A percentile compares a stretch with the other conserved stretches of the same genome.
Evolutionary conservation across 1,140 invertebrate genomes (phyloP).

Genomic region (Apis laboriosa): DNA sequence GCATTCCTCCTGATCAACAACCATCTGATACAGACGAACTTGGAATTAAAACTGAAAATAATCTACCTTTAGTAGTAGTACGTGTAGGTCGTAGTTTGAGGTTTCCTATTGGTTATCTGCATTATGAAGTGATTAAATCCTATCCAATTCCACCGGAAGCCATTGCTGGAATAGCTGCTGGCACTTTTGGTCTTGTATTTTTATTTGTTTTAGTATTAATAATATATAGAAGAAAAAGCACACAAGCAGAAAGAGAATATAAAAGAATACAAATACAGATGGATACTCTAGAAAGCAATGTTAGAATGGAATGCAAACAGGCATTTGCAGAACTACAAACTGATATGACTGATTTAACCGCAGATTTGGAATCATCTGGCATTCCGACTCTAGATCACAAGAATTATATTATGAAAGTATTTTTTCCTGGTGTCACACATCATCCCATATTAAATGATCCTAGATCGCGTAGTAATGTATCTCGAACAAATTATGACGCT

Average conservation of each 20-base stretch:
- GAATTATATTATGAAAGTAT: conserved; percentile 99
- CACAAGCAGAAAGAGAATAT: conserved; percentile 97
- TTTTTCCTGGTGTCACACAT: conserved; percentile 96
- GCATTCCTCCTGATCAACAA: conserved; percentile 92
- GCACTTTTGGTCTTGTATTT: conserved; percentile 90
- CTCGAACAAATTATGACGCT: conserved; percentile 93
- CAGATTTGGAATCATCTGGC: conserved; percentile 96
- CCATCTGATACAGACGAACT: conserved; percentile 94
- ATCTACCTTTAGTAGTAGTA: conserved; percentile 93
- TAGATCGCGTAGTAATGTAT: conserved; percentile 88
- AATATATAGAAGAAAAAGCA: conserved; percentile 94
- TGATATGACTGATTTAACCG: conserved; percentile 98
- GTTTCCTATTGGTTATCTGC: conserved; percentile 93
- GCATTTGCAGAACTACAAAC: conserved; percentile 99
- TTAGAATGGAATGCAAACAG: conserved; percentile 98
- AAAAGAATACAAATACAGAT: conserved; percentile 99
- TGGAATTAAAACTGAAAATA: conserved; percentile 87
- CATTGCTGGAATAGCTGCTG: conserved; percentile 91
- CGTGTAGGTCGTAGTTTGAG: conserved; percentile 92
- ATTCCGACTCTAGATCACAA: conserved; percentile 98
- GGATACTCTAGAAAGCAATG: conserved; percentile 99
- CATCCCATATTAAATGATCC: conserved; percentile 95
- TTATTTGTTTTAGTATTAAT: conserved; percentile 93
- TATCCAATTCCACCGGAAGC: conserved; percentile 93
- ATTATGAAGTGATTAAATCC: conserved; percentile 92